Conservation (phyloP, 2,113 vertebrate species). For the Platycercus adscitus region DNA sequence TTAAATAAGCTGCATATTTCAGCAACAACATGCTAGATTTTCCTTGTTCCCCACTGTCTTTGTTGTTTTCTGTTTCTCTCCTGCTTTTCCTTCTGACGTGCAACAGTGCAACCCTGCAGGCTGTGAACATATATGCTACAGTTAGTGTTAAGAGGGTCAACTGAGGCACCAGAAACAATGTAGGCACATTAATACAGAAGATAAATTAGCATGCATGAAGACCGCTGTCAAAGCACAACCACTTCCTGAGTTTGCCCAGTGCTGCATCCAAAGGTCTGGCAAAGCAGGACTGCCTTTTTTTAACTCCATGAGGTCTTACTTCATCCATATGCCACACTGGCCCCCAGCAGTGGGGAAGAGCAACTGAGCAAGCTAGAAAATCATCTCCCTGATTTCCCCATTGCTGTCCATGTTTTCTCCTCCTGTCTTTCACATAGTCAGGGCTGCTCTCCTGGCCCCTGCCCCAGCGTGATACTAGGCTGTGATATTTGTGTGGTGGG, state of each 20-base stretch:
- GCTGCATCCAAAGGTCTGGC: neutral
- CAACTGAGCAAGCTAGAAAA: neutral
- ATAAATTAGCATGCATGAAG: neutral
- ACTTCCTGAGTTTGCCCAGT: neutral
- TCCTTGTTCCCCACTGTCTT: neutral
- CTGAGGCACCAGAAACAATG: neutral
- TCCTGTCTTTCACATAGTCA: neutral
- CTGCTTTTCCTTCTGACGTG: neutral
- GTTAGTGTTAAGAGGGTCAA: neutral
- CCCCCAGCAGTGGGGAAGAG: neutral
- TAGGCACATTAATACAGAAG: neutral
- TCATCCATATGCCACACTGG: neutral
- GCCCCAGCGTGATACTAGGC: rapidly evolving
- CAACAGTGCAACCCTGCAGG: neutral
- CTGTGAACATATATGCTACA: neutral
- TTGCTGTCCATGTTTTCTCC: neutral
- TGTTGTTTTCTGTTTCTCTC: neutral
- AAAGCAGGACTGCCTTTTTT: neutral
- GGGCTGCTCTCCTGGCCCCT: neutral
- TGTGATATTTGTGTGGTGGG: too few species aligned
- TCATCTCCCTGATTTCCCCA: neutral
- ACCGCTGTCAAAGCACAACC: neutral
- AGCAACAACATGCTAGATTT: neutral
- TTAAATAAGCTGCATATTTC: neutral
- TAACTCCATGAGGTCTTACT: neutral